A percentile compares a stretch with the other conserved stretches of the same genome.
Conservation (phyloP, 2,888 invertebrate species). For the Pemphredon lugubris region DNA sequence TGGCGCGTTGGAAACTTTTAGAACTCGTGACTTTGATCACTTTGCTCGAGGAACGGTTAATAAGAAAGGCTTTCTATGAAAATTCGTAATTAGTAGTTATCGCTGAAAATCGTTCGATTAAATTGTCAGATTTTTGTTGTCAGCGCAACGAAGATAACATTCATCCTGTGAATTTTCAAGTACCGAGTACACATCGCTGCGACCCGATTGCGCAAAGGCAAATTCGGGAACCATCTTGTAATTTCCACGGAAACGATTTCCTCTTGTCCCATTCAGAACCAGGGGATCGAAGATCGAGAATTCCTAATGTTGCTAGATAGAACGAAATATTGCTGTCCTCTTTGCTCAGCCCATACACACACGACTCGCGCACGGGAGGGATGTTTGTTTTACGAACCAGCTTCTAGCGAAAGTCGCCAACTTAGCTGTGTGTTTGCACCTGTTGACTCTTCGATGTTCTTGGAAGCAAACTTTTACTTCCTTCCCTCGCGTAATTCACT, state of each 20-base stretch:
- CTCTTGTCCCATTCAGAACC: not conserved
- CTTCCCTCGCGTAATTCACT: not conserved
- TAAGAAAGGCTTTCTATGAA: no score
- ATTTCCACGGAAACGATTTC: conserved; percentile 2
- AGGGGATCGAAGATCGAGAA: conserved; percentile 1
- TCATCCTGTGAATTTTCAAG: no score
- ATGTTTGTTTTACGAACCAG: conserved; percentile 47
- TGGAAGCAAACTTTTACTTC: conserved; percentile 4
- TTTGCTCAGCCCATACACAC: conserved; percentile 4
- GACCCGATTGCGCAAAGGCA: not conserved
- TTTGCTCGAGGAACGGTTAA: no score
- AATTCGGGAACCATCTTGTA: conserved; percentile 4
- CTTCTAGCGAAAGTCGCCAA: conserved; percentile 5
- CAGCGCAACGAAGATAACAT: no score
- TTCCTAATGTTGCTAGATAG: not conserved
- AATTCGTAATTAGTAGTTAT: no score
- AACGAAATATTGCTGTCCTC: conserved; percentile 30
- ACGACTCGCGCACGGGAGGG: no score
- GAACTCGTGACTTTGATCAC: no score
- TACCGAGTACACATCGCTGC: no score
- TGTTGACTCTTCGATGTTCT: conserved; percentile 45
- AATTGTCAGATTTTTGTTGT: no score
- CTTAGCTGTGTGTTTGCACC: conserved; percentile 36
- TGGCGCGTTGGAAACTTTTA: no score
- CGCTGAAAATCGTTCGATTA: no score